A percentile compares a stretch with the other conserved stretches of the same genome.
Conservation (phyloP, 1,140 invertebrate species). For the Penaeus vannamei region DNA sequence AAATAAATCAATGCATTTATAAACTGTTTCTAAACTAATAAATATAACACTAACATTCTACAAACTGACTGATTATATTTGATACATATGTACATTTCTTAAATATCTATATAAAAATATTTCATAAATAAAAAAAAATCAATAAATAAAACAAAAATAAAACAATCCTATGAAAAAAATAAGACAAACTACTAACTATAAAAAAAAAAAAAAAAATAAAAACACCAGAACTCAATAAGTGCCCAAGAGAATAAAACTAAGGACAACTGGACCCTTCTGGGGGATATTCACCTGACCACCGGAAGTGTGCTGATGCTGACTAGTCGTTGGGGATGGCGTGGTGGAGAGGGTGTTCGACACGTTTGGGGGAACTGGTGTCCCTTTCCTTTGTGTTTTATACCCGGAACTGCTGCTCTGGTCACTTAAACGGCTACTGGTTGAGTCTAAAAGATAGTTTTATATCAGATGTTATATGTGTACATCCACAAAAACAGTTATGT, state of each 20-base stretch:
- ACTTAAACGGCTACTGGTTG: conserved; percentile 66
- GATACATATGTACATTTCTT: no score
- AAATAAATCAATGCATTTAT: no score
- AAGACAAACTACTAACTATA: background rate
- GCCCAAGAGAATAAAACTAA: background rate
- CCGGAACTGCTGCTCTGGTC: conserved; percentile 67
- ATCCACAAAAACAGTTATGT: background rate
- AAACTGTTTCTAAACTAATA: no score
- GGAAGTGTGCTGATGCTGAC: conserved; percentile 63
- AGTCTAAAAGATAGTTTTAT: conserved; percentile 44
- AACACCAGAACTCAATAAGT: no score
- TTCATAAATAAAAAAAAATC: background rate
- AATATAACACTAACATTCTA: no score
- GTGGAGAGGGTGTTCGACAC: conserved; percentile 67
- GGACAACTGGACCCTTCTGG: background rate
- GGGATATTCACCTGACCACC: conserved; percentile 49
- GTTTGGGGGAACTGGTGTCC: conserved; percentile 66
- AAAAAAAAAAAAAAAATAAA: background rate
- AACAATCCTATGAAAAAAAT: background rate
- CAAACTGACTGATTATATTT: no score
- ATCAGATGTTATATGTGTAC: background rate
- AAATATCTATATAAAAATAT: background rate
- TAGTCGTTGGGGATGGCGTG: conserved; percentile 66
- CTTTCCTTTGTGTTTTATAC: conserved; percentile 67
- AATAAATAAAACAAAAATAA: background rate